Evolutionary conservation across 2,797 vertebrate species (phyloP).

Genomic region (Lacerta viridis): DNA sequence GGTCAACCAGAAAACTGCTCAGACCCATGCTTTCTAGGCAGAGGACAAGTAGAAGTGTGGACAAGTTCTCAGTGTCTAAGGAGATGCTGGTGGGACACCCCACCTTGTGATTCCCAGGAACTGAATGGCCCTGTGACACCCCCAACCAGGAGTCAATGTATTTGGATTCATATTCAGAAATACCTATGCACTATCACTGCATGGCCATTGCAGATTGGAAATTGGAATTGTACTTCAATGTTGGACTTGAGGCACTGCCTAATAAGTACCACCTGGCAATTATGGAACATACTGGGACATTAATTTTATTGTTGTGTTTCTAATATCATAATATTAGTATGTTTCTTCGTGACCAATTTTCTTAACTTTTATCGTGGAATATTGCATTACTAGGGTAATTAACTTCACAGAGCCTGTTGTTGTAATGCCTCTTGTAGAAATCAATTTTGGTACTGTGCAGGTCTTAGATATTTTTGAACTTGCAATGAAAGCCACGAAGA

Average conservation of each 20-base stretch:
- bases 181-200: too few species aligned
- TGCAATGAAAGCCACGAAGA: neutral
- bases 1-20: too few species aligned
- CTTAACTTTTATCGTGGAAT: neutral
- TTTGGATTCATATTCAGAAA: too few species aligned
- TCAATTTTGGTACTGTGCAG: neutral
- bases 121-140: too few species aligned
- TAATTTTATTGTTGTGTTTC: neutral
- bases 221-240: neutral
- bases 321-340: neutral
- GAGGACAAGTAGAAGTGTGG: too few species aligned
- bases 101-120: too few species aligned
- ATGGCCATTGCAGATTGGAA: too few species aligned
- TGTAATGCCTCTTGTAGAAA: slow-evolving; percentile 42
- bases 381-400: neutral
- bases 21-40: too few species aligned
- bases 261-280: neutral
- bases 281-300: neutral
- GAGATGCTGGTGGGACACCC: too few species aligned
- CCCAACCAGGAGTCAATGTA: too few species aligned
- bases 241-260: neutral
- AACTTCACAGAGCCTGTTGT: slow-evolving; percentile 47
- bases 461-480: neutral
- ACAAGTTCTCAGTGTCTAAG: too few species aligned
- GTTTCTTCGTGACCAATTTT: neutral